Percentiles rank a stretch among this genome's conserved stretches.
Conservation (phyloP, 2,888 invertebrate genomes). For the Cecidostiba fungosa region DNA sequence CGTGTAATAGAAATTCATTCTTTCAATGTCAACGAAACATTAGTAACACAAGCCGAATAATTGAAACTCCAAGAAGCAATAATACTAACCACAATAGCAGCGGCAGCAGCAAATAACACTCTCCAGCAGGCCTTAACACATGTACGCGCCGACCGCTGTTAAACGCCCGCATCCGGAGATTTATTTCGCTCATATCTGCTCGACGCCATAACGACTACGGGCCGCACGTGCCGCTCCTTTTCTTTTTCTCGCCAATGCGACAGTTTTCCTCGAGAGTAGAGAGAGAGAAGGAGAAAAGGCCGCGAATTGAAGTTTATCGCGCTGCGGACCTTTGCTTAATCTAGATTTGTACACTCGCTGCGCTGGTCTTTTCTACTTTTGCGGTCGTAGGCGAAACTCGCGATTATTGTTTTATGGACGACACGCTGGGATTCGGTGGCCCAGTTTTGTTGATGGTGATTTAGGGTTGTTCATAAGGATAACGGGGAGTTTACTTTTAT, state of each 20-base stretch:
- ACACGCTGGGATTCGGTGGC: not conserved
- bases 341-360: slow-evolving; percentile 55
- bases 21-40: not conserved
- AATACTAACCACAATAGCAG: slow-evolving; percentile 5
- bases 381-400: not conserved
- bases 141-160: slow-evolving; percentile 67
- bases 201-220: slow-evolving; percentile 65
- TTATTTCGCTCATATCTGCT: slow-evolving; percentile 77
- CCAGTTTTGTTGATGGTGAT: not conserved
- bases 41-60: not conserved
- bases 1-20: not conserved
- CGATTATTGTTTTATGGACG: slow-evolving; percentile 9
- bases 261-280: slow-evolving; percentile 40
- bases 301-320: slow-evolving; percentile 50
- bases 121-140: slow-evolving; percentile 27
- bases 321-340: slow-evolving; percentile 4
- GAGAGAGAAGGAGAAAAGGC: too few species aligned
- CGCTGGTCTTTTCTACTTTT: slow-evolving; percentile 34
- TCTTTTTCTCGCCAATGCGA: slow-evolving; percentile 58
- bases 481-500: not conserved
- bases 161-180: slow-evolving; percentile 75
- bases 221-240: slow-evolving; percentile 54
- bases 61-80: not conserved
- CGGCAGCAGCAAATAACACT: slow-evolving; percentile 10
- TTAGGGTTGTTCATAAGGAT: not conserved